Evolutionary conservation across 2,797 vertebrate species (phyloP).

Genomic region (Rhynchotus rufescens): DNA sequence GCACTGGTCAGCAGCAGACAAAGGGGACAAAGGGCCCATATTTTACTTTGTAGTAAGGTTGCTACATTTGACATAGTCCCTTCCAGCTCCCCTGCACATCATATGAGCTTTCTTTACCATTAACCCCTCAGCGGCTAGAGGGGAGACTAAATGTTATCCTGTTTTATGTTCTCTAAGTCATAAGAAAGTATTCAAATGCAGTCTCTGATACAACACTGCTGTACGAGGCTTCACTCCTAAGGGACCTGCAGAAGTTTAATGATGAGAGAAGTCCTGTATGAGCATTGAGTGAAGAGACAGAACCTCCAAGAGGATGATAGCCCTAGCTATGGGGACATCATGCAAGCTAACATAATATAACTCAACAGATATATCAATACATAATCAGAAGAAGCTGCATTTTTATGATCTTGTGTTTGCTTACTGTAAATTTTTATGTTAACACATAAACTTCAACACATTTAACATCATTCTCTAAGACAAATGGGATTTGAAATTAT

Average conservation of each 20-base stretch:
- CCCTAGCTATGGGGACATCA: accelerated
- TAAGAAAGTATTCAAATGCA: neutral
- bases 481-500: neutral
- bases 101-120: neutral
- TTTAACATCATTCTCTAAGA: neutral
- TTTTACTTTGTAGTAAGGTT: neutral
- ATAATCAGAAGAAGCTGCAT: neutral
- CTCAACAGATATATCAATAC: neutral
- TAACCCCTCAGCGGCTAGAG: neutral
- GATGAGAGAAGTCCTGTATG: neutral
- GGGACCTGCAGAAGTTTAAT: neutral
- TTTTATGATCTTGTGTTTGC: neutral
- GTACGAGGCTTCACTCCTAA: neutral
- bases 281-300: neutral
- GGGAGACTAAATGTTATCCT: neutral
- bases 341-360: accelerated
- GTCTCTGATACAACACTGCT: neutral
- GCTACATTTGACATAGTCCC: neutral
- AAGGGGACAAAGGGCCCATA: neutral
- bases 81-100: neutral
- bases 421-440: neutral
- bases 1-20: neutral
- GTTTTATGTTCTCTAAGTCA: neutral
- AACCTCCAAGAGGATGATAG: neutral
- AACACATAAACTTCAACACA: neutral